These are phyloP conservation scores for Carterocephalus palaemon DNA, from an alignment of 2,888 invertebrate genomes.

Conservation along the genomic window DNA sequence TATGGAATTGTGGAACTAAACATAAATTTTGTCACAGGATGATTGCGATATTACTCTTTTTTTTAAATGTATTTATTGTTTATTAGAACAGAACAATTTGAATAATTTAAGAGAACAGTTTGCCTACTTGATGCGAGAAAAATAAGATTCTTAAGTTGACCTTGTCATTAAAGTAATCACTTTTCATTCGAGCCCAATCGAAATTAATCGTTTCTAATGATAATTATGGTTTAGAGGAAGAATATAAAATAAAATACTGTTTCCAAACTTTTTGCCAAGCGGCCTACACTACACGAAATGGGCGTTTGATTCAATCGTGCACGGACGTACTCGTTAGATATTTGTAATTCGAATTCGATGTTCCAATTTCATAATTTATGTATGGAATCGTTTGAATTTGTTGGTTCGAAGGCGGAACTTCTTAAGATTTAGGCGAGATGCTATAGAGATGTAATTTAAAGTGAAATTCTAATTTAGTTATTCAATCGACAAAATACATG, in stretches of 20 bases:
- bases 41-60: too few relatives aligned
- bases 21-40: neutral
- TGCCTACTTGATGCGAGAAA: neutral
- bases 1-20: neutral
- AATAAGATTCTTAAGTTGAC: constrained; percentile 8
- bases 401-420: neutral
- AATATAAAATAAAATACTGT: constrained; percentile 33
- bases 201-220: constrained; percentile 26
- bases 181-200: constrained; percentile 6
- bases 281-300: constrained; percentile 42
- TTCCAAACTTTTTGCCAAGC: constrained; percentile 32
- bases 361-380: constrained; percentile 41
- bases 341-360: constrained; percentile 33
- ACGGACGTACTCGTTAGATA: constrained; percentile 32
- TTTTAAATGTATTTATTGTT: too few relatives aligned
- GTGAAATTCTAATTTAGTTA: too few relatives aligned
- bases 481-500: too few relatives aligned
- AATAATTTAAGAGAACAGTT: neutral
- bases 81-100: neutral
- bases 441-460: too few relatives aligned
- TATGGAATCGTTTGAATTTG: constrained; percentile 24
- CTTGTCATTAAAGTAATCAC: constrained; percentile 14
- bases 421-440: too few relatives aligned
- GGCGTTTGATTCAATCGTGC: constrained; percentile 34
- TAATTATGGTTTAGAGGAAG: constrained; percentile 40